Base-by-base conservation (phyloP, 2,888 invertebrate genomes). In the Eupithecia exiguata region DNA sequence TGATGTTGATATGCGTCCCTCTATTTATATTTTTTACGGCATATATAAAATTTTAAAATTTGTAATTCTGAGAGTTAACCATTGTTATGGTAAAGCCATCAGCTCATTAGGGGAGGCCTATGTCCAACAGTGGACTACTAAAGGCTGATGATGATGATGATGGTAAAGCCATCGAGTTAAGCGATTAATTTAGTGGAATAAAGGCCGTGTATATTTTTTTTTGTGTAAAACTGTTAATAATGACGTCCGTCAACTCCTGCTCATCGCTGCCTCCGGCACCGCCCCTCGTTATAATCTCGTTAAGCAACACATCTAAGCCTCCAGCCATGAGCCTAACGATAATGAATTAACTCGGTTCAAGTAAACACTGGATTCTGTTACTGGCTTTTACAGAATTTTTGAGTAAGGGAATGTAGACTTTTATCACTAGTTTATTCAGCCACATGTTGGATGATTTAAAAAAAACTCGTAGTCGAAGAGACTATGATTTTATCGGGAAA, bases 271-370 rank as follows among this genome's bases (percentile, higher is more conserved):
- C 43, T 43, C 30, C 18, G 14, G 30, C 62, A 36, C 46, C 38
- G n/a, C 36, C 14, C 68, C 58, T 58, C 71, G 68, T 74, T 74
- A 74, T 74, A 74, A 71, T 69, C 74, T 71, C 74, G 71, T 71
- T 74, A 71, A 58, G 68, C 21, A 69, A 76, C 78, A 82, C 77
- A 77, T 78, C 78, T 80, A 79, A 79, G 77, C 78, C 70, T 65
- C 69, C 63, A 21, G 66, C 38, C 68, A 10, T 36, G 76, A 71
- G 74, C 75, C 79, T 86, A 84, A 87, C 81, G 84, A 83, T 87
- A 88, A 88, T 87, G 84, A 86, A 87, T 88, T 87, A 87, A 88
- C 85, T 84, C 81, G 75, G 71, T 79, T 77, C 73, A 70, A 78
- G 86, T 84, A 88, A 87, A 88, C 88, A 88, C 79, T 79, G 84